Conservation (phyloP, 1,140 invertebrate species). For the Penaeus indicus region DNA sequence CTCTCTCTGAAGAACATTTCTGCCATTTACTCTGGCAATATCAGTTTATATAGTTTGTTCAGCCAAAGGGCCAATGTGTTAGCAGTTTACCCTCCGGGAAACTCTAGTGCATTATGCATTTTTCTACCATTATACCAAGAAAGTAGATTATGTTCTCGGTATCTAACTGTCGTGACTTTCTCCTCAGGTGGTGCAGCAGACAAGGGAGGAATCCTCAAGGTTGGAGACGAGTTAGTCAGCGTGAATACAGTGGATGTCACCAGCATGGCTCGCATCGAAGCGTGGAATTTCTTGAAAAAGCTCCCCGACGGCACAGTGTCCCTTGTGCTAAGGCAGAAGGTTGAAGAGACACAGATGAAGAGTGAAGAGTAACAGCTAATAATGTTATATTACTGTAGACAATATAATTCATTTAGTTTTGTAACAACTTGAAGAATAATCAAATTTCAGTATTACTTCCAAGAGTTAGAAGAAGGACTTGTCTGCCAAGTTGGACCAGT, state of each 20-base stretch:
- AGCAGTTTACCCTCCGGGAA: too few species aligned
- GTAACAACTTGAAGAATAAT: neutral
- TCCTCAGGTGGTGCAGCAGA: slow-evolving; percentile 88
- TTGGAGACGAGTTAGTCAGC: slow-evolving; percentile 87
- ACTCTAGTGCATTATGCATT: too few species aligned
- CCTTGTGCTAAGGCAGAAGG: slow-evolving; percentile 73
- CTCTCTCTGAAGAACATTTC: too few species aligned
- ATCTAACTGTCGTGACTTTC: neutral
- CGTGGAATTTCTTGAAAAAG: slow-evolving; percentile 93
- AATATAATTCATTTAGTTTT: neutral
- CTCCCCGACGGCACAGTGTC: slow-evolving; percentile 84
- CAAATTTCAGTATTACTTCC: neutral
- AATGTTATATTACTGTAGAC: neutral
- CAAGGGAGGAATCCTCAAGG: slow-evolving; percentile 84
- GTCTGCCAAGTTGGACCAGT: too few species aligned
- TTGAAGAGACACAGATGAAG: slow-evolving; percentile 43
- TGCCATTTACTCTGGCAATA: too few species aligned
- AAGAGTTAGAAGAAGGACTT: too few species aligned
- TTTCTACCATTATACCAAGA: too few species aligned
- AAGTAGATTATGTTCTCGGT: too few species aligned
- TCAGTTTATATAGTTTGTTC: too few species aligned
- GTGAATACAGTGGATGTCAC: slow-evolving; percentile 86
- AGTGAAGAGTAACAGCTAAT: slow-evolving; percentile 43
- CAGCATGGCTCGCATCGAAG: slow-evolving; percentile 89
- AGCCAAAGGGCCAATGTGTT: too few species aligned